Percentiles rank a stretch among this genome's conserved stretches.
Evolutionary conservation across 1,140 invertebrate species (phyloP).

Genomic region (Solenopsis fugax): DNA sequence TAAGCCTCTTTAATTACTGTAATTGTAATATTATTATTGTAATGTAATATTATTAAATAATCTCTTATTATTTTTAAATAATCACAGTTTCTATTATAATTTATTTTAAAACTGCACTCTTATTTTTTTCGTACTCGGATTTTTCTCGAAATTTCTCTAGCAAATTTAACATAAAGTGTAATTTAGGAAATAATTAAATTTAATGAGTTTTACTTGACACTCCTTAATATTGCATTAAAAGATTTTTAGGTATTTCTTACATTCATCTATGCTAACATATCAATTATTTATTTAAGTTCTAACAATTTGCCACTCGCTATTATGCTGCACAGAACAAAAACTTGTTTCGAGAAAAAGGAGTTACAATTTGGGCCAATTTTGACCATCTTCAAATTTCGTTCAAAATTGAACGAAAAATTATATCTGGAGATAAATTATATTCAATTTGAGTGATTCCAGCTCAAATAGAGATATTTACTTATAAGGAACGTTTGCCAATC

Average conservation of each 20-base stretch:
- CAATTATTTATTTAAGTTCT: neutral
- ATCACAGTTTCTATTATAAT: neutral
- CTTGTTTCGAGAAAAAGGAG: no score
- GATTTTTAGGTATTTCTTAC: neutral
- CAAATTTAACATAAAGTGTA: neutral
- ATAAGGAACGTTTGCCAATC: no score
- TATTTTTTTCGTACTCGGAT: slow-evolving; percentile 10
- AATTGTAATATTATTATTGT: neutral
- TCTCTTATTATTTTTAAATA: slow-evolving; percentile 3
- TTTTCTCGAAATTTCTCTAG: slow-evolving; percentile 26
- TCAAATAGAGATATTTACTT: no score
- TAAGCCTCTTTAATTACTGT: neutral
- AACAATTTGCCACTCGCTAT: neutral
- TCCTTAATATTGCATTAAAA: neutral
- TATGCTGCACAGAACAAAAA: neutral
- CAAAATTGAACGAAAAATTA: no score
- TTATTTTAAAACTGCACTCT: neutral
- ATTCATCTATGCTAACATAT: neutral
- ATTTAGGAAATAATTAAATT: slow-evolving; percentile 4
- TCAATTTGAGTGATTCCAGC: no score
- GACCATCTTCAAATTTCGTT: no score
- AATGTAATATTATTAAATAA: neutral
- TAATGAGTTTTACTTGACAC: neutral
- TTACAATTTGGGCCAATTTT: no score
- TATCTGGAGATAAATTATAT: no score